Evolutionary conservation across 1,140 invertebrate genomes (phyloP).

Genomic region (Branchinecta lynchi): DNA sequence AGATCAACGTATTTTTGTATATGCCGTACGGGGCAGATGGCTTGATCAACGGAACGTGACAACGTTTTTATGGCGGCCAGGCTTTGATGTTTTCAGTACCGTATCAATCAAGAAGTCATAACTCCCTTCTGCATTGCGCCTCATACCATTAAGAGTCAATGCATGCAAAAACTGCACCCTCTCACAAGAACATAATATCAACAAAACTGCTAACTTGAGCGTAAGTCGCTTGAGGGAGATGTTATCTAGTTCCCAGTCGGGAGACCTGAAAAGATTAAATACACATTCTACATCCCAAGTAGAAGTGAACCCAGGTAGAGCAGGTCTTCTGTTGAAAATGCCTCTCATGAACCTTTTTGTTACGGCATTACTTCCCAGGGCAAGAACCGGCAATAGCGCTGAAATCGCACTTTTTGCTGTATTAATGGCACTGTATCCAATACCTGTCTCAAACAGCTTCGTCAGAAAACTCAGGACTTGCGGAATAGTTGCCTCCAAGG

Average conservation of each 20-base stretch:
- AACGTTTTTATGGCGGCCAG: neutral
- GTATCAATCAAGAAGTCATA: slow-evolving; percentile 3
- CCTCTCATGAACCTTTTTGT: slow-evolving; percentile 1
- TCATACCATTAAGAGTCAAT: neutral
- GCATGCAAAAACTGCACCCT: neutral
- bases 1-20: neutral
- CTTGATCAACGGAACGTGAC: neutral
- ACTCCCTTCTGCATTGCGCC: neutral
- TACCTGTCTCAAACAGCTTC: neutral
- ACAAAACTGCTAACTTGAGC: slow-evolving; percentile 1
- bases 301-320: neutral
- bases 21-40: neutral
- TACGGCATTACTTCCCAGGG: neutral
- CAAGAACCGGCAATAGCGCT: neutral
- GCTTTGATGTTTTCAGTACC: neutral
- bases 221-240: neutral
- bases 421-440: slow-evolving; percentile 9
- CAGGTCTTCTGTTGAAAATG: slow-evolving; percentile 3
- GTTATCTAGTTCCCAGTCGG: neutral
- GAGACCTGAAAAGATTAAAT: slow-evolving; percentile 5
- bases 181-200: neutral
- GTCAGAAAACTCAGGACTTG: neutral
- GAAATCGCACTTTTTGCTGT: neutral
- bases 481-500: neutral
- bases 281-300: slow-evolving; percentile 9